A percentile compares a stretch with the other conserved stretches of the same genome.
Conservation (phyloP, 2,888 invertebrate species). For the Pristionchus japonicus region DNA sequence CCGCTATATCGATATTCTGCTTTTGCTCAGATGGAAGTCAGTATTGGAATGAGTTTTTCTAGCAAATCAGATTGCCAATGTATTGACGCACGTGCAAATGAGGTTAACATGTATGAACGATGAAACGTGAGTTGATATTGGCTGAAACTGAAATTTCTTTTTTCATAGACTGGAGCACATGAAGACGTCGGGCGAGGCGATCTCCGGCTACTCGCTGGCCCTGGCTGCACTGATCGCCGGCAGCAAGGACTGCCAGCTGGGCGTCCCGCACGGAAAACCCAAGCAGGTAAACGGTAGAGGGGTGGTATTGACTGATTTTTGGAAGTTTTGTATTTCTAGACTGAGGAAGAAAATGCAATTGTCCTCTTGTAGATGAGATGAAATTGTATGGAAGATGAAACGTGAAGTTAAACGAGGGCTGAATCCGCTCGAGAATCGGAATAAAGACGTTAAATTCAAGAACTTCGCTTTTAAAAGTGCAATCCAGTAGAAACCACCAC, state of each 20-base stretch:
- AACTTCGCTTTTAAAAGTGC: no score
- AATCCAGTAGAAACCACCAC: no score
- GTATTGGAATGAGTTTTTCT: not conserved
- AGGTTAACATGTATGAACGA: not conserved
- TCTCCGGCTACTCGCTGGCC: conserved; percentile 89
- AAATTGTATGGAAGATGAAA: not conserved
- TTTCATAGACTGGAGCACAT: conserved; percentile 86
- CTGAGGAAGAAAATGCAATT: no score
- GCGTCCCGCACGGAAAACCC: conserved; percentile 95
- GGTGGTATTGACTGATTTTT: not conserved
- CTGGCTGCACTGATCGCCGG: conserved; percentile 91
- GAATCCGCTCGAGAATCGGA: no score
- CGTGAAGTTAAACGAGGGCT: no score
- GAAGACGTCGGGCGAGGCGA: conserved; percentile 85
- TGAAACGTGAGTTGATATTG: not conserved
- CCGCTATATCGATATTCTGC: no score
- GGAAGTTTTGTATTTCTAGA: no score
- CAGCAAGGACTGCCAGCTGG: conserved; percentile 90
- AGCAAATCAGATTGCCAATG: not conserved
- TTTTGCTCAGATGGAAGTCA: no score
- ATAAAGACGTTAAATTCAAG: no score
- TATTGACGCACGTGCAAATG: not conserved
- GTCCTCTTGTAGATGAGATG: not conserved
- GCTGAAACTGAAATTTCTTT: no score
- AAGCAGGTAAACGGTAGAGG: conserved; percentile 81